A percentile compares a stretch with the other conserved stretches of the same genome.
Evolutionary conservation across 2,888 invertebrate species (phyloP).

Genomic region (Pandemis heparana): DNA sequence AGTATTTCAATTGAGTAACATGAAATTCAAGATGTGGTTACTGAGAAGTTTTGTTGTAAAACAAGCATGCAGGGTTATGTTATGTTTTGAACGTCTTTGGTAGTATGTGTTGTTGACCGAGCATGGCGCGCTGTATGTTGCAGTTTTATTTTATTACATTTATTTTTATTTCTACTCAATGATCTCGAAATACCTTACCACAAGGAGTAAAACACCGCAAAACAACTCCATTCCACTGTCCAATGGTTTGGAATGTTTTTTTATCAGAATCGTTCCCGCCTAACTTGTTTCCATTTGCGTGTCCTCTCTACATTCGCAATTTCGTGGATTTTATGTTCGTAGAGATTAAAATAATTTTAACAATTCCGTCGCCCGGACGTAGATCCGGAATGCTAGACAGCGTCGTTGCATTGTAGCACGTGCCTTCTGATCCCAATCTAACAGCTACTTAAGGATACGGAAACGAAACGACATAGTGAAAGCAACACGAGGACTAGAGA

Average conservation of each 20-base stretch:
- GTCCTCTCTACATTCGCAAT: neutral
- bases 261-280: neutral
- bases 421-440: constrained; percentile 36
- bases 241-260: constrained; percentile 4
- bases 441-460: constrained; percentile 36
- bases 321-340: neutral
- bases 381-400: constrained; percentile 27
- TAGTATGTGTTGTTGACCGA: too few species aligned
- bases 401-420: constrained; percentile 26
- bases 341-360: constrained; percentile 3
- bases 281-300: neutral
- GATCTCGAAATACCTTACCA: neutral
- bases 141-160: too few species aligned
- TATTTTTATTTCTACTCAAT: neutral
- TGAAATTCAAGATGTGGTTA: too few species aligned
- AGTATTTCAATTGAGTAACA: neutral
- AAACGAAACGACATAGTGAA: constrained; percentile 31
- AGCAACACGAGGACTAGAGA: constrained; percentile 34
- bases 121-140: too few species aligned
- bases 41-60: too few species aligned
- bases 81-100: too few species aligned
- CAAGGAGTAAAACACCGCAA: neutral
- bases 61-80: too few species aligned
- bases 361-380: constrained; percentile 4
- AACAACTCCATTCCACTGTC: neutral